Evolutionary conservation across 2,888 invertebrate genomes (phyloP).

Genomic region (Conus canariensis): DNA sequence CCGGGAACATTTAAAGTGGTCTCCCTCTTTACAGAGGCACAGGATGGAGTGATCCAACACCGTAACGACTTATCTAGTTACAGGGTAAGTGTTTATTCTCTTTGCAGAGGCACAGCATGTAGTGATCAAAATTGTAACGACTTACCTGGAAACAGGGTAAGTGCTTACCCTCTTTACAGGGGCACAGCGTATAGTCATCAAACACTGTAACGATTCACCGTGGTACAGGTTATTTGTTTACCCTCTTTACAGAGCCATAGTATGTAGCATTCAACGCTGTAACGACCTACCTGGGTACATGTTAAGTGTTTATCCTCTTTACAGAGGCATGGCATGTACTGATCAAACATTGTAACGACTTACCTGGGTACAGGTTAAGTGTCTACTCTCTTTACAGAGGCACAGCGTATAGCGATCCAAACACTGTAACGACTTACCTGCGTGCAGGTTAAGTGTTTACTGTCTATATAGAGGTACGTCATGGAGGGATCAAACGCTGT

Average conservation of each 20-base stretch:
- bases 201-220: too few relatives aligned
- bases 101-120: neutral
- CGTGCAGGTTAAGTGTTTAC: conserved; percentile 3
- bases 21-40: too few relatives aligned
- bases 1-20: too few relatives aligned
- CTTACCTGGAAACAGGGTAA: too few relatives aligned
- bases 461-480: neutral
- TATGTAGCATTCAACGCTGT: too few relatives aligned
- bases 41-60: too few relatives aligned
- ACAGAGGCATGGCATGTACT: conserved; percentile 20
- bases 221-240: too few relatives aligned
- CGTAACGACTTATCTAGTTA: too few relatives aligned
- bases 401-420: conserved; percentile 11
- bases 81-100: neutral
- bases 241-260: too few relatives aligned
- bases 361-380: conserved; percentile 31
- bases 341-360: neutral
- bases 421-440: conserved; percentile 1
- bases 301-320: neutral
- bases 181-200: too few relatives aligned
- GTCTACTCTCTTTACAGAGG: neutral
- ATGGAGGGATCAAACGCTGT: too few relatives aligned
- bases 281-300: conserved; percentile 22
- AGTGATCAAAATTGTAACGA: conserved; percentile 8
- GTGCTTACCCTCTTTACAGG: too few relatives aligned